Evolutionary conservation across 2,888 invertebrate species (phyloP).

Genomic region (Himalopsyche japonica): DNA sequence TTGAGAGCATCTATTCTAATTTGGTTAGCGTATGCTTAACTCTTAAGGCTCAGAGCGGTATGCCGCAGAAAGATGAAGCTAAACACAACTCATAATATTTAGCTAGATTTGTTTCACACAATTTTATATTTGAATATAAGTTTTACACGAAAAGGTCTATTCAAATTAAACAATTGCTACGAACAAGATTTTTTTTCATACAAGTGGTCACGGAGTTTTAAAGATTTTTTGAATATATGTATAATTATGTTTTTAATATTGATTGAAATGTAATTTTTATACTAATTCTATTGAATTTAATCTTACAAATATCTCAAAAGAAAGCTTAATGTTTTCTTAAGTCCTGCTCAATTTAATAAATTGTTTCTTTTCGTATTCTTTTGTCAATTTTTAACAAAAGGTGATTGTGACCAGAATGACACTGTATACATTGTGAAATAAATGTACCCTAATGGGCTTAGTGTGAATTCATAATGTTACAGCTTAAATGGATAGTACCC

Average conservation of each 20-base stretch:
- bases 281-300: no score
- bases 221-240: no score
- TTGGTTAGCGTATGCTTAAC: background rate
- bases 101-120: background rate
- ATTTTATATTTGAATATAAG: background rate
- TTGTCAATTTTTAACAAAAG: background rate
- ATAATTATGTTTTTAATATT: no score
- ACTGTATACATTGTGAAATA: background rate
- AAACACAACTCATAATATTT: background rate
- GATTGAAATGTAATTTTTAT: no score
- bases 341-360: background rate
- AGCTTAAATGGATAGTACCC: background rate
- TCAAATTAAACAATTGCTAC: background rate
- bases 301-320: no score
- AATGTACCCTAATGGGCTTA: background rate
- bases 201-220: no score
- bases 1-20: background rate
- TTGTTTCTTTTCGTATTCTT: background rate
- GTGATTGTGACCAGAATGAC: background rate
- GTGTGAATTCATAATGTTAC: background rate
- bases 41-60: background rate
- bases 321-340: no score
- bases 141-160: background rate
- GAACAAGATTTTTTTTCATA: no score
- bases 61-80: background rate